Conservation (phyloP, 2,113 vertebrate species). For the Calcarius ornatus region DNA sequence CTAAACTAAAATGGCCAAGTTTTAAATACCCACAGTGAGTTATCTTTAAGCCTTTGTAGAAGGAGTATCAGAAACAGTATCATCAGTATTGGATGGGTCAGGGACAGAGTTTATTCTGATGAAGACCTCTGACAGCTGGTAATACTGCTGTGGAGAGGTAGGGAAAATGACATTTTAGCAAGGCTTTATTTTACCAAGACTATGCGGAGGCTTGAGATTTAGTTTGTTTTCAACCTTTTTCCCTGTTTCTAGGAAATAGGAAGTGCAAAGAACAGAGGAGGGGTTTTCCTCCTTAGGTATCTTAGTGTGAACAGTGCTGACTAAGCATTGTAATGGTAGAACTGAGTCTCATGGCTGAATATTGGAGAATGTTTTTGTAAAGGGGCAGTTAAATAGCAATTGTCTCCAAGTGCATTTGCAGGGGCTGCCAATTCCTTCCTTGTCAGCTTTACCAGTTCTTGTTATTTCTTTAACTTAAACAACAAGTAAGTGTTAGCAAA, state of each 20-base stretch:
- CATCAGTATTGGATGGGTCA: neutral
- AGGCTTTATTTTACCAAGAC: neutral
- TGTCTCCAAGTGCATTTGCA: neutral
- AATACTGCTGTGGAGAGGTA: too few relatives aligned
- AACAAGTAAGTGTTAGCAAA: neutral
- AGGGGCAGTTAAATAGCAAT: neutral
- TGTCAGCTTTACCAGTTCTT: neutral
- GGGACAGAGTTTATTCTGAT: neutral
- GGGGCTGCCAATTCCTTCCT: neutral
- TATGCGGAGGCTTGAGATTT: neutral
- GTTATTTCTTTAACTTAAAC: neutral
- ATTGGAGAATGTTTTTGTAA: neutral
- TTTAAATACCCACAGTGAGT: neutral
- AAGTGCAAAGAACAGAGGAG: neutral
- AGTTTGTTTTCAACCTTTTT: neutral
- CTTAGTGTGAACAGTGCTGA: fast-evolving
- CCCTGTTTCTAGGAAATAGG: neutral
- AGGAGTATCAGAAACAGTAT: neutral
- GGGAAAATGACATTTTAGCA: neutral
- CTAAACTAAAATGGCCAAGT: neutral
- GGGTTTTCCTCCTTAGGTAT: neutral
- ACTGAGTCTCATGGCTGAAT: neutral
- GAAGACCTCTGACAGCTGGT: neutral
- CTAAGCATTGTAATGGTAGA: neutral
- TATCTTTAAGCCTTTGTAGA: neutral